phyloP scores from a whole-genome alignment of 2,888 invertebrate species.

The Luperina nickerlii region DNA sequence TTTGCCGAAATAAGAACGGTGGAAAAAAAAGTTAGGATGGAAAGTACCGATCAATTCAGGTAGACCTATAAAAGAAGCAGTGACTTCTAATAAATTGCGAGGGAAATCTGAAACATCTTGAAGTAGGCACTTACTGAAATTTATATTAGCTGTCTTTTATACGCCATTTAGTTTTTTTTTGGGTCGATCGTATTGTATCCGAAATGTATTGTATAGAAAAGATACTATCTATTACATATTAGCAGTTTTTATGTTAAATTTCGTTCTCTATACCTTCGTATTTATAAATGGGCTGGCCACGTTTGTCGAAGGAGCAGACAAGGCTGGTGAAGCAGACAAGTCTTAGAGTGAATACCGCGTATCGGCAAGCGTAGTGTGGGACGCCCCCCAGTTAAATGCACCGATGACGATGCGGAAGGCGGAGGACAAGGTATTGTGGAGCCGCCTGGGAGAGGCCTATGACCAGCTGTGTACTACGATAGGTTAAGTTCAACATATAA shows the following conservation, averaged over 20 bases:
- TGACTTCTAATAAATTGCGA: conserved; percentile 33
- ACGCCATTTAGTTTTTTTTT: conserved; percentile 46
- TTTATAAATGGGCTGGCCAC: no score
- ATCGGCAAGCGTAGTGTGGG: no score
- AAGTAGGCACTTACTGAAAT: conserved; percentile 47
- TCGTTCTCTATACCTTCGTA: background rate
- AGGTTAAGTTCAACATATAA: background rate
- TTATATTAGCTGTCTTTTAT: conserved; percentile 34
- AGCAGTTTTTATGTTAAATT: conserved; percentile 34
- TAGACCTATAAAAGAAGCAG: conserved; percentile 25
- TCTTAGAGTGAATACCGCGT: no score
- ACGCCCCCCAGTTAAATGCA: no score
- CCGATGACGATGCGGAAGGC: no score
- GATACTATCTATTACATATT: conserved; percentile 46
- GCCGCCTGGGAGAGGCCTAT: no score
- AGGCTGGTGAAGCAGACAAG: no score
- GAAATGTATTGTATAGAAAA: conserved; percentile 17
- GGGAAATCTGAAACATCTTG: conserved; percentile 38
- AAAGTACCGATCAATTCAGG: conserved; percentile 28
- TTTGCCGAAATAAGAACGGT: conserved; percentile 5
- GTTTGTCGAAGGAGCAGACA: no score
- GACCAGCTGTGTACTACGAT: no score
- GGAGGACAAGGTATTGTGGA: no score
- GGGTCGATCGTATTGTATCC: conserved; percentile 34
- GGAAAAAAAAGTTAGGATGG: background rate